Base-by-base conservation (phyloP, 2,113 vertebrate genomes). In the Lophochroa leadbeateri region DNA sequence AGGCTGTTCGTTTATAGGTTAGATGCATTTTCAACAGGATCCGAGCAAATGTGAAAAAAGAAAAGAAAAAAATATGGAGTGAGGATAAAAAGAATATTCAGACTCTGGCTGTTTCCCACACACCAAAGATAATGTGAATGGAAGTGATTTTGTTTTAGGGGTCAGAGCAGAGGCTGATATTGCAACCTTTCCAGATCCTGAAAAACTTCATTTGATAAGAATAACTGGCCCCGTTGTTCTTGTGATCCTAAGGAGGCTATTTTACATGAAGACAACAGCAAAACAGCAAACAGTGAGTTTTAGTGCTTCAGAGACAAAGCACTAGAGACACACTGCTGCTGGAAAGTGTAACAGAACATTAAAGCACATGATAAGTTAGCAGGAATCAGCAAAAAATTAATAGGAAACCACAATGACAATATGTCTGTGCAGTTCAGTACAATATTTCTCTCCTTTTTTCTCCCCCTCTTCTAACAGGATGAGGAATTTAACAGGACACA, bases 21-120 rank as follows among this genome's bases (percentile, higher is more conserved):
- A 85, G 95, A 67, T 95, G 96, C 94, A 96, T 94, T 96, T 95
- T 95, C 95, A 96, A 97, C 93, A 90, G 90, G 77, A 96, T 96
- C 83, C 60, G 69, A 95, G 87, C 86, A 97, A 98, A 94, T 74
- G 93, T 13, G 31, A 47, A 76, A 88, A 72, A 74, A 69, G 23
- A 55, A 35, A 29, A 25, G 7, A 93, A 76, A 98, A 97, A 97
- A 82, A 71, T 46, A 88, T 4, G 77, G 37, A 77, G 70, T 81
- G 65, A 92, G 76, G 91, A 96, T 96, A 96, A 90, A 95, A 96
- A 89, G 89, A 88, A 97, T 96, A 97, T 96, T 95, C 91, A 94
- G 91, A 97, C 94, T 95, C 82, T 7, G 97, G 92, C 94, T 95
- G 90, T 97, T 99, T 99, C 98, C 98, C 99, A 99, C 98, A 98